Evolutionary conservation across 2,113 vertebrate species (phyloP), one percentile per base, ranked within the genome.

Genomic region (Axis porcinus): DNA sequence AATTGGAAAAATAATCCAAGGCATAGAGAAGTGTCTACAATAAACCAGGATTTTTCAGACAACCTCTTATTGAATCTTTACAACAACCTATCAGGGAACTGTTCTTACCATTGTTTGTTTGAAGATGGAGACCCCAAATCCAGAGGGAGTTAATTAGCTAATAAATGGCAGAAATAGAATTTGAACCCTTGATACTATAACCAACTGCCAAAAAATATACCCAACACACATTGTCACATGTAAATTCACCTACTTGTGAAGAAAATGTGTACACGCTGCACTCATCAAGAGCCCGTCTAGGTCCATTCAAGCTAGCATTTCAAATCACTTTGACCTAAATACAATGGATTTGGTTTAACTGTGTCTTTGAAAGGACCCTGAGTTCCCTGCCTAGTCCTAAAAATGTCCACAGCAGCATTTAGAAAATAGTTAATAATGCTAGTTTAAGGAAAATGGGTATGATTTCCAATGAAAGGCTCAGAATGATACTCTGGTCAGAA

Each of bases 201-300:
- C 14, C 23, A 55, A 50, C 16, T 67, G 58, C 30, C 52, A 40
- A 57, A 79, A 33, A 76, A 70, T 70, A 45, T 13, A 13, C 19
- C n/a, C 47, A 30, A 3, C 19, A 70, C 47, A 8, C 8, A 47
- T 16, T 17, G 55, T 33, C 74, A 36, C 30, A 1, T 0, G 4
- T 3, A 79, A 76, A 16, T 16, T 5, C 13, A 36, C 58, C 28
- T 74, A 45, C 3, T 52, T 70, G 23, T 19, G 25, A 7, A 82
- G 40, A 30, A 43, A 11, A 8, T 0, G 6, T 0, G 3, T 83
- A 57, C 60, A 6, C 16, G 2, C 8, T 4, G 21, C 2, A 13
- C 16, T 43, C 30, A 7, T n/a, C 23, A 23, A 36, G 70, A 58
- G 25, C 16, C 43, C 40, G 6, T 25, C 13, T 23, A 15, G 45